A percentile compares a stretch with the other conserved stretches of the same genome.
Conservation (phyloP, 2,888 invertebrate species). For the Drosophila rellima region DNA sequence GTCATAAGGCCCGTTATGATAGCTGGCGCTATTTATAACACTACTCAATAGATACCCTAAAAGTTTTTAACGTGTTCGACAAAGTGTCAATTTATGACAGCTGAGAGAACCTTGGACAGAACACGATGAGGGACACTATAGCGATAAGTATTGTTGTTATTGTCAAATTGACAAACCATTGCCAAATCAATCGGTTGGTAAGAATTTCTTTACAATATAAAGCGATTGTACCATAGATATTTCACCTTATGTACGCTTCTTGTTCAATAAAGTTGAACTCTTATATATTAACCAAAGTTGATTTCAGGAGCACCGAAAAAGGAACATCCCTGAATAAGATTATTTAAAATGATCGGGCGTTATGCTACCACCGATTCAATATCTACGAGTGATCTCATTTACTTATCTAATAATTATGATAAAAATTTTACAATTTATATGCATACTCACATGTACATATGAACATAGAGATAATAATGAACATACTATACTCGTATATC, state of each 20-base stretch:
- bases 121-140: constrained; percentile 35
- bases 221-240: constrained; percentile 1
- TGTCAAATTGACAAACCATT: constrained; percentile 25
- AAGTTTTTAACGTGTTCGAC: constrained; percentile 40
- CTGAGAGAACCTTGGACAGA: constrained; percentile 35
- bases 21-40: constrained; percentile 41
- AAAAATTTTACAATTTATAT: constrained; percentile 2
- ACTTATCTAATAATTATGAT: constrained; percentile 4
- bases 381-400: neutral
- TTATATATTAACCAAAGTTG: no score
- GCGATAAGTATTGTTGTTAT: constrained; percentile 48
- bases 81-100: constrained; percentile 40
- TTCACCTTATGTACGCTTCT: neutral
- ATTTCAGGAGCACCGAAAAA: no score
- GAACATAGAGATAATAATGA: constrained; percentile 6
- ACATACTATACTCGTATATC: neutral
- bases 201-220: constrained; percentile 11
- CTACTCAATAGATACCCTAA: constrained; percentile 42
- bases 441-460: constrained; percentile 2
- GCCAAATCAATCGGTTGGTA: constrained; percentile 14
- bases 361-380: neutral
- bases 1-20: constrained; percentile 35
- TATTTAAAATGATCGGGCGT: neutral
- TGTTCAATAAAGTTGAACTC: no score
- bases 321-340: no score